These are phyloP conservation scores for Otolemur crassicaudatus DNA, from an alignment of 2,797 vertebrate genomes.

Conservation along the genomic window DNA sequence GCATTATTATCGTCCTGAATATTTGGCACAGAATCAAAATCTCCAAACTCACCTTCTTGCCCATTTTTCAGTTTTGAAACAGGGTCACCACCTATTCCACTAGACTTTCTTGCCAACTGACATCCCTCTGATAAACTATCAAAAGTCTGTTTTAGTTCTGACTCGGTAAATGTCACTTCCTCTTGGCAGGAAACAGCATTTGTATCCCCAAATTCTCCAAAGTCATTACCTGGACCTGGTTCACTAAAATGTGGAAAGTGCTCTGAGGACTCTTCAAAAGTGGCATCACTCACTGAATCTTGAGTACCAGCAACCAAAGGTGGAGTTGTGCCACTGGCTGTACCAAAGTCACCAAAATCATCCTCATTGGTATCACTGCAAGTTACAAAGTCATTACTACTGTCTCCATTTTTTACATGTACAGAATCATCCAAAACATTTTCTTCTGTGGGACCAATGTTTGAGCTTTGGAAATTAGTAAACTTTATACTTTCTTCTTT, in stretches of 20 bases:
- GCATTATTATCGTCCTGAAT: conserved; percentile 82
- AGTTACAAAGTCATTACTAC: conserved; percentile 84
- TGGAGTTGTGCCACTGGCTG: conserved; percentile 85
- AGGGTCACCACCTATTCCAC: conserved; percentile 69
- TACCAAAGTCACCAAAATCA: conserved; percentile 93
- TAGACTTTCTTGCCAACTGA: conserved; percentile 72
- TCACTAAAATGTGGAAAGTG: conserved; percentile 78
- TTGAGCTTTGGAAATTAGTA: conserved; percentile 77
- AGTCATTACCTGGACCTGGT: conserved; percentile 82
- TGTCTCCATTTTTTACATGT: conserved; percentile 79
- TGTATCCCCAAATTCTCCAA: conserved; percentile 88
- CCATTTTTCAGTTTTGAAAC: conserved; percentile 83
- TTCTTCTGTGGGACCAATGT: conserved; percentile 76
- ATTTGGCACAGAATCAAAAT: conserved; percentile 91
- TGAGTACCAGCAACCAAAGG: conserved; percentile 86
- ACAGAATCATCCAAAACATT: conserved; percentile 71
- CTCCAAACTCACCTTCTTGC: conserved; percentile 90
- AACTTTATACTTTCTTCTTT: conserved; percentile 71
- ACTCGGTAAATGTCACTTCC: conserved; percentile 72
- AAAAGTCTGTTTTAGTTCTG: conserved; percentile 78
- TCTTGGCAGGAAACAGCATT: conserved; percentile 81
- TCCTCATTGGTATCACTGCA: conserved; percentile 86
- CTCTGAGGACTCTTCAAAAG: conserved; percentile 88
- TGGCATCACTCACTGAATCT: conserved; percentile 83
- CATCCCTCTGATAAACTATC: conserved; percentile 76